A percentile compares a stretch with the other conserved stretches of the same genome.
Evolutionary conservation across 1,140 invertebrate species (phyloP).

Genomic region (Hylaeus volcanicus): DNA sequence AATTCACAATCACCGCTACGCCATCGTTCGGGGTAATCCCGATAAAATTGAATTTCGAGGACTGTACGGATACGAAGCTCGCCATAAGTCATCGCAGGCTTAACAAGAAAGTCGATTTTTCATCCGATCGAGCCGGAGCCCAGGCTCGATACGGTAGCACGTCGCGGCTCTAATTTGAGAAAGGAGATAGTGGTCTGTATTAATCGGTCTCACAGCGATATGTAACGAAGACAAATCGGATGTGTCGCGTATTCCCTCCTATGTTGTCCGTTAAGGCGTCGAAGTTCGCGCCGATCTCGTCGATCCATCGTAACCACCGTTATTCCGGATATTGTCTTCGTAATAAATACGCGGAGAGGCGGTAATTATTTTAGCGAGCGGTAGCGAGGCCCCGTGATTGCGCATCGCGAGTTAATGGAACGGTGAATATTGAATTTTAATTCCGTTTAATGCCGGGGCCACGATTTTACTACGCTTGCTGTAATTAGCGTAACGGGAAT

Average conservation of each 20-base stretch:
- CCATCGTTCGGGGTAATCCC: no score
- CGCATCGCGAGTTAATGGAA: conserved; percentile 8
- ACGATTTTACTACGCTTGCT: conserved; percentile 11
- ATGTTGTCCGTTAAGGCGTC: not conserved
- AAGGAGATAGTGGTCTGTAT: not conserved
- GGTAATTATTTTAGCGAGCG: conserved; percentile 27
- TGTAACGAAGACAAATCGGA: conserved; percentile 2
- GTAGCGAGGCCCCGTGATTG: not conserved
- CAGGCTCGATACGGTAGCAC: not conserved
- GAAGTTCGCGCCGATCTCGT: not conserved
- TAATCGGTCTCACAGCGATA: conserved; percentile 15
- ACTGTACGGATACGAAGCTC: no score
- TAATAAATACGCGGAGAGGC: conserved; percentile 19
- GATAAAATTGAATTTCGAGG: no score
- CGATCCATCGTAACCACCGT: conserved; percentile 33
- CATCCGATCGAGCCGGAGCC: no score
- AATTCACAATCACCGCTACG: no score
- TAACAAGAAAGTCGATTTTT: no score
- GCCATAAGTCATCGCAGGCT: no score
- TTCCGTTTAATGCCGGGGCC: conserved; percentile 25
- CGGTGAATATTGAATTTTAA: conserved; percentile 44
- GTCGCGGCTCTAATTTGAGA: not conserved
- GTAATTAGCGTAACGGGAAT: conserved; percentile 48
- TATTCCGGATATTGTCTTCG: conserved; percentile 39
- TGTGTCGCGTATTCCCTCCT: not conserved